These are phyloP conservation scores for Sphecodes monilicornis DNA, from an alignment of 2,888 invertebrate species.

Conservation along the genomic window DNA sequence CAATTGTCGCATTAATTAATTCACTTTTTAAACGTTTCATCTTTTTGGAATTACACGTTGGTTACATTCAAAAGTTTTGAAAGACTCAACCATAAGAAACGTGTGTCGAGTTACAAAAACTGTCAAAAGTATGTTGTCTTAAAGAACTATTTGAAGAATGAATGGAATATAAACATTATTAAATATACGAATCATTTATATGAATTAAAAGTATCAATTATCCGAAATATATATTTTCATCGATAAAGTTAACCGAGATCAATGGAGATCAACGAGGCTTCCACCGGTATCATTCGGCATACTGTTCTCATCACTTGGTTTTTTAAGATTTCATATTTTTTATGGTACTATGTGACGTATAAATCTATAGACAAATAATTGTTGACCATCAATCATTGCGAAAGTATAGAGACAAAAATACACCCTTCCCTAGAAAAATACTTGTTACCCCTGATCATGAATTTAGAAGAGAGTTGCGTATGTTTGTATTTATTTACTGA, in stretches of 20 bases:
- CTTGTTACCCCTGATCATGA: slow-evolving; percentile 5
- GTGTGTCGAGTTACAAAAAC: slow-evolving; percentile 30
- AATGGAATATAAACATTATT: slow-evolving; percentile 14
- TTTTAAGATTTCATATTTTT: slow-evolving; percentile 15
- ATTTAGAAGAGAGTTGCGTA: neutral
- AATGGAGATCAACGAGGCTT: slow-evolving; percentile 45
- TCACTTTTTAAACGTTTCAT: slow-evolving; percentile 89
- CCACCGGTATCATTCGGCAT: slow-evolving; percentile 17
- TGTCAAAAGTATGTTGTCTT: slow-evolving; percentile 26
- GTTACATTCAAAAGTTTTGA: slow-evolving; percentile 40
- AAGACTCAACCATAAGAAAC: slow-evolving; percentile 39
- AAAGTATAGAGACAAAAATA: slow-evolving; percentile 26
- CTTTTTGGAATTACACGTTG: slow-evolving; percentile 76
- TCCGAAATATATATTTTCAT: slow-evolving; percentile 34
- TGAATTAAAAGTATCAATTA: slow-evolving; percentile 23
- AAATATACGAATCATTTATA: slow-evolving; percentile 23
- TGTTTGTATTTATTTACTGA: neutral
- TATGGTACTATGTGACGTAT: slow-evolving; percentile 12
- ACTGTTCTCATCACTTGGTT: slow-evolving; percentile 19
- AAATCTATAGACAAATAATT: slow-evolving; percentile 48
- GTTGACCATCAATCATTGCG: slow-evolving; percentile 32
- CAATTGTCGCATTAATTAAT: slow-evolving; percentile 88
- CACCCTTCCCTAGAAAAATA: slow-evolving; percentile 25
- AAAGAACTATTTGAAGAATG: neutral
- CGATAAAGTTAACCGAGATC: slow-evolving; percentile 15